Percentiles rank a stretch among this genome's conserved stretches.
phyloP scores from a whole-genome alignment of 1,140 invertebrate genomes.

The Gonioctena quinquepunctata region DNA sequence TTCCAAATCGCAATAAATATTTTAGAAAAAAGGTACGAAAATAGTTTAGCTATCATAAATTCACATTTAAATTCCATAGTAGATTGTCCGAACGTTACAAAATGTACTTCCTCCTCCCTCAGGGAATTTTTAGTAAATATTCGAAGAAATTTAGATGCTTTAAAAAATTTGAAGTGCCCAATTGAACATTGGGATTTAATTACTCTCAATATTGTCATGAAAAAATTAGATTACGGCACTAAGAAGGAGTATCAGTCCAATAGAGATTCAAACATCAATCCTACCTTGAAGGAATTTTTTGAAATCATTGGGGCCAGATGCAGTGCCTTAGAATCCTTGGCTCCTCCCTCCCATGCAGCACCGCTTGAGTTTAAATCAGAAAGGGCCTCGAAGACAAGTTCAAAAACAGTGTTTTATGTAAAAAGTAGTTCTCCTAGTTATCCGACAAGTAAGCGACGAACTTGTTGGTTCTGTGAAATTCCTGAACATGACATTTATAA shows the following conservation, averaged over 20 bases:
- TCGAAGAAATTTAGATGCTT: neutral
- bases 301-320: neutral
- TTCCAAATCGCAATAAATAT: slow-evolving; percentile 15
- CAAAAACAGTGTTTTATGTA: neutral
- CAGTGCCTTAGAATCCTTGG: neutral
- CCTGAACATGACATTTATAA: neutral
- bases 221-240: slow-evolving; percentile 16
- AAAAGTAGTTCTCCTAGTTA: neutral
- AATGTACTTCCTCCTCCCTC: slow-evolving; percentile 11
- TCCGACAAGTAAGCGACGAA: neutral
- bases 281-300: slow-evolving; percentile 12
- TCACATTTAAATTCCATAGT: neutral
- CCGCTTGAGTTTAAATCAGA: neutral
- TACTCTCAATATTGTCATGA: neutral
- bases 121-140: slow-evolving; percentile 5
- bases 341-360: neutral
- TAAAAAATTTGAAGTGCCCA: slow-evolving; percentile 9
- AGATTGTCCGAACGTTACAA: neutral
- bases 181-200: slow-evolving; percentile 15
- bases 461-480: neutral
- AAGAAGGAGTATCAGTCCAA: slow-evolving; percentile 1
- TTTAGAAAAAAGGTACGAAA: slow-evolving; percentile 5
- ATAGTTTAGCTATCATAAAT: slow-evolving; percentile 2
- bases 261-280: neutral
- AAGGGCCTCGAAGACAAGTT: neutral